Base-by-base conservation (phyloP, 1,140 invertebrate genomes). In the Drosophila navojoa region DNA sequence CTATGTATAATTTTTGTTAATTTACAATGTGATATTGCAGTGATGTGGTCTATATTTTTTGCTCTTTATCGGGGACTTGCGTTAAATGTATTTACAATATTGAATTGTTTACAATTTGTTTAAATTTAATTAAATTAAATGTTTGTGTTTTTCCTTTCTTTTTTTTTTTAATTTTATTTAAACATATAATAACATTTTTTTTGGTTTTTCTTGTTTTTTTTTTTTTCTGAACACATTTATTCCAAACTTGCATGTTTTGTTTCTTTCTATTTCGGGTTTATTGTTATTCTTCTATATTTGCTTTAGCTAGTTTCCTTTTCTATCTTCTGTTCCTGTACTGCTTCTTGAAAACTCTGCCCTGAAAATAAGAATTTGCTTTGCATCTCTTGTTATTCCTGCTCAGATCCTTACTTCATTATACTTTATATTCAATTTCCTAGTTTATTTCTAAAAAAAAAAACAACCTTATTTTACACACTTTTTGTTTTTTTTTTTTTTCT, bases 201-300 rank as follows among this genome's bases (percentile, higher is more conserved):
- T 44, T 44, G n/a, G 5, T 84, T 57, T 79, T 69, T 61, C 62
- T 76, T 68, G 5, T 25, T 47, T 10, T 32, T 32, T 32, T 89
- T 22, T 63, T 76, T 87, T 68, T 75, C 79, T 91, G 90, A 91
- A 91, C 90, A 91, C 90, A 91, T 91, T 91, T 91, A 91, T 91
- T 91, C 85, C 89, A 86, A 91, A 90, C 68, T 76, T 86, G 89
- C 79, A 45, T 63, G 42, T 71, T 59, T 1, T 29, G 0, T 32
- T 32, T 32, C 9, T 75, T 67, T 70, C 47, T 47, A 16, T 45
- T 75, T 77, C 49, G 44, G 44, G n/a, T 57, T 76, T 73, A 60
- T 60, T 60, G 50, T 72, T 47, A 38, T 50, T 74, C 32, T 58
- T 57, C 55, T 2, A 11, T 64, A 22, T 57, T 60, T 66, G 5